phyloP scores from a whole-genome alignment of 1,140 invertebrate species.

The Microplitis demolitor region DNA sequence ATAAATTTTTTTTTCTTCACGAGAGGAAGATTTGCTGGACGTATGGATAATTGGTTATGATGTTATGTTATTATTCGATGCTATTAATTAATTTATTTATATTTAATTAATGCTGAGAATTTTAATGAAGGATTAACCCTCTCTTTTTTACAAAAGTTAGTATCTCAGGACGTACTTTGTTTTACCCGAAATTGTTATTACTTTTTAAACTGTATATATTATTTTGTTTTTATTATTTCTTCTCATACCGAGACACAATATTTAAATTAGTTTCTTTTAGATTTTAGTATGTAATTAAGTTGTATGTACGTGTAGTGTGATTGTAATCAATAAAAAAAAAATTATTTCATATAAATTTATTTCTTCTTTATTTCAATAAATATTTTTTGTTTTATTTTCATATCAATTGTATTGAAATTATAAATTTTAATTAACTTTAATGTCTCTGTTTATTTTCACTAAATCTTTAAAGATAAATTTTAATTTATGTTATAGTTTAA shows the following conservation, averaged over 20 bases:
- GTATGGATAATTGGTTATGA: constrained; percentile 8
- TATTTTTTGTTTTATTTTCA: not conserved
- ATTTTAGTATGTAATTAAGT: constrained; percentile 32
- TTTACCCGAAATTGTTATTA: constrained; percentile 21
- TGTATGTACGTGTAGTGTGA: constrained; percentile 42
- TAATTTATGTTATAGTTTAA: no score
- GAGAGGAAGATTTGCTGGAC: constrained; percentile 38
- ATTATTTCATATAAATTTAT: not conserved
- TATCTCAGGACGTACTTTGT: constrained; percentile 40
- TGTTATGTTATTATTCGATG: not conserved
- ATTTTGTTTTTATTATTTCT: constrained; percentile 27
- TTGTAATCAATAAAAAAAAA: constrained; percentile 33
- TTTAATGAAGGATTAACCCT: constrained; percentile 19
- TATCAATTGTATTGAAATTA: no score
- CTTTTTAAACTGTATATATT: constrained; percentile 39
- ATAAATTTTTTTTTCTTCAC: not conserved
- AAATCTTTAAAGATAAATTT: no score
- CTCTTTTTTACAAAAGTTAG: constrained; percentile 37
- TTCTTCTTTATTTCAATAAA: not conserved
- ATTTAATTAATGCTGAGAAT: constrained; percentile 1
- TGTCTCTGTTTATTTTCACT: no score
- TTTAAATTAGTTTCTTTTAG: constrained; percentile 23
- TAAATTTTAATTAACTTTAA: no score
- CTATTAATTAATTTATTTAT: not conserved
- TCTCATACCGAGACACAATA: not conserved